A percentile compares a stretch with the other conserved stretches of the same genome.
Conservation (phyloP, 2,113 vertebrate species). For the Triplophysa siluroides region DNA sequence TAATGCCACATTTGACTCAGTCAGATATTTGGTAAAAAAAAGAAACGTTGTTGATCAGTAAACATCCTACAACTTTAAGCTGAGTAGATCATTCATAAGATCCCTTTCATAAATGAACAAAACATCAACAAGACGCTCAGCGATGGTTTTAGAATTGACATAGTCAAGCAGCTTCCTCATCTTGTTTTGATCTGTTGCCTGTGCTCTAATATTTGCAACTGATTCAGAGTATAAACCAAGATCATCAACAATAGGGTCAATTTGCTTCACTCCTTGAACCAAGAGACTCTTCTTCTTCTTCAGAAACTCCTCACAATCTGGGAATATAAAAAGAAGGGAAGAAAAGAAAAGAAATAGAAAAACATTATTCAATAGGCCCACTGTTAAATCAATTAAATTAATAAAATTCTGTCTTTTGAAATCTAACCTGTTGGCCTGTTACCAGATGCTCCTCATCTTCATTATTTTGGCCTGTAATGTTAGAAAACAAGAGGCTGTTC, state of each 20-base stretch:
- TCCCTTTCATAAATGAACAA: constrained; percentile 5
- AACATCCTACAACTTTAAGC: background rate
- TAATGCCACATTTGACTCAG: background rate
- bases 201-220: constrained; percentile 30
- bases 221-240: constrained; percentile 26
- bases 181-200: constrained; percentile 28
- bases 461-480: background rate
- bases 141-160: constrained; percentile 24
- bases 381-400: too few relatives aligned
- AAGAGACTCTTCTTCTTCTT: background rate
- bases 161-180: constrained; percentile 54
- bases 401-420: background rate
- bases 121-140: constrained; percentile 41
- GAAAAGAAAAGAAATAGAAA: background rate
- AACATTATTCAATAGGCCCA: background rate
- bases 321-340: background rate
- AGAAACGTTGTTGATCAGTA: background rate
- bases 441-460: background rate
- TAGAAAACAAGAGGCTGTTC: background rate
- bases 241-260: constrained; percentile 46
- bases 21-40: background rate
- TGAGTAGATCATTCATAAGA: constrained; percentile 51
- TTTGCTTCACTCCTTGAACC: constrained; percentile 41
- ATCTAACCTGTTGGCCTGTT: background rate
- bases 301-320: constrained; percentile 40